phyloP scores from a whole-genome alignment of 2,113 vertebrate species.

The Hiodon alosoides region DNA sequence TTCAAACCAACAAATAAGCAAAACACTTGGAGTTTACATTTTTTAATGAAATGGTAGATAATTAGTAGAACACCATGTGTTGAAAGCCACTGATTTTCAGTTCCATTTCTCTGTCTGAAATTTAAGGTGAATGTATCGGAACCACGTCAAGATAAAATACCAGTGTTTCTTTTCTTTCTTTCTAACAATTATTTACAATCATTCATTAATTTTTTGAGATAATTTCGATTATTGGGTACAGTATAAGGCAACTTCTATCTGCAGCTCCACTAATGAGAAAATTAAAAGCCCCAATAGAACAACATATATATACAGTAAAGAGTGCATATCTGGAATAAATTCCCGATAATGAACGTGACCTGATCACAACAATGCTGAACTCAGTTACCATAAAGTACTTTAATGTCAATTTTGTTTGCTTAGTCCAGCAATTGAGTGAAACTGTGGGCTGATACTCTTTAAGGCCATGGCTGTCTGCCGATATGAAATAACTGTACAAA shows the following conservation, averaged over 20 bases:
- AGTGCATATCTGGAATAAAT: background rate
- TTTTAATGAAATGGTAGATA: background rate
- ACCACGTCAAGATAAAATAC: too few relatives aligned
- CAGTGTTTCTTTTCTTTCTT: too few relatives aligned
- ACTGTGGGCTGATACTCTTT: constrained; percentile 15
- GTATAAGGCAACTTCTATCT: constrained; percentile 67
- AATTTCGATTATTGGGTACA: constrained; percentile 38
- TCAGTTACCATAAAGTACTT: background rate
- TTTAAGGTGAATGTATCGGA: background rate
- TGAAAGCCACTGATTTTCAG: constrained; percentile 45
- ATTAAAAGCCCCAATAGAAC: background rate
- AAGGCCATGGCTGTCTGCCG: background rate
- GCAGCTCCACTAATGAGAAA: constrained; percentile 37
- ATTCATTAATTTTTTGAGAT: too few relatives aligned
- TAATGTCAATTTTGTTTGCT: background rate
- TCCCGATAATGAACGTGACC: background rate
- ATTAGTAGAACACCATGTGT: constrained; percentile 13
- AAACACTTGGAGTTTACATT: too few relatives aligned
- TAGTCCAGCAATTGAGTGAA: constrained; percentile 16
- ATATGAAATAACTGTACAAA: background rate
- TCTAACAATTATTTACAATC: too few relatives aligned
- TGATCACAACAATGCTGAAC: background rate
- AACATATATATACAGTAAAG: background rate
- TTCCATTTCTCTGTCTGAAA: constrained; percentile 23
- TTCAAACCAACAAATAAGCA: background rate